Base-by-base conservation (phyloP, 2,888 invertebrate species). In the Lepidocyrtoides sp. region DNA sequence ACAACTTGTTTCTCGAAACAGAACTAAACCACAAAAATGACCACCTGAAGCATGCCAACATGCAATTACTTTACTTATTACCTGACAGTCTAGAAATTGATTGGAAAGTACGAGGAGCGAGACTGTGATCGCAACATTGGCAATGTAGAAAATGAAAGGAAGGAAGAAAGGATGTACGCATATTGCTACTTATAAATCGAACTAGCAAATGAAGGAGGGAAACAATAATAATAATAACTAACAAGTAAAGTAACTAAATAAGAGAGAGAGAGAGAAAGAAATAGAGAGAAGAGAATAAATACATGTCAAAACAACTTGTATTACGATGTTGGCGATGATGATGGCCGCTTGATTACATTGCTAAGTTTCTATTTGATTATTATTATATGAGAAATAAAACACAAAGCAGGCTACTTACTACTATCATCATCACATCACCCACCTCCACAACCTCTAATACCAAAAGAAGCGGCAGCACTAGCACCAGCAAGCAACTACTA, bases 31-130 rank as follows among this genome's bases (percentile, higher is more conserved):
- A 79, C 17, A 36, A 77, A 66, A 79, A 51, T 88, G 81, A 88
- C 88, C 88, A 88, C 88, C 87, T 87, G 87, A 87, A 81, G 87
- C 87, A 86, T 77, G 69, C 36, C 14, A 72, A 41, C 41, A 72
- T 72, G 41, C 69, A 72, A 72, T 72, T 72, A 72, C 69, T 69
- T 69, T 63, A 17, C 69, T 41, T 36, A 72, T 63, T 69, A 36
- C 66, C 83, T 83, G 20, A 36, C 44, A 26, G 29, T 41, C 32
- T n/a, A 36, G 54, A 29, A 81, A 57, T 81, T 81, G 57, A 81
- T 57, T 14, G 57, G 32, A 12, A 26, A 29, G 12, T n/a, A 44
- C 14, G 44, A 75, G 26, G 44, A 23, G n/a, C 12, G 14, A 10
- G 63, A n/a, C 2, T 12, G 29, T 66, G 63, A 5, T 20, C 8